Evolutionary conservation across 2,797 vertebrate genomes (phyloP), one percentile per base, ranked within the genome.

Genomic region (Intellagama lesueurii): DNA sequence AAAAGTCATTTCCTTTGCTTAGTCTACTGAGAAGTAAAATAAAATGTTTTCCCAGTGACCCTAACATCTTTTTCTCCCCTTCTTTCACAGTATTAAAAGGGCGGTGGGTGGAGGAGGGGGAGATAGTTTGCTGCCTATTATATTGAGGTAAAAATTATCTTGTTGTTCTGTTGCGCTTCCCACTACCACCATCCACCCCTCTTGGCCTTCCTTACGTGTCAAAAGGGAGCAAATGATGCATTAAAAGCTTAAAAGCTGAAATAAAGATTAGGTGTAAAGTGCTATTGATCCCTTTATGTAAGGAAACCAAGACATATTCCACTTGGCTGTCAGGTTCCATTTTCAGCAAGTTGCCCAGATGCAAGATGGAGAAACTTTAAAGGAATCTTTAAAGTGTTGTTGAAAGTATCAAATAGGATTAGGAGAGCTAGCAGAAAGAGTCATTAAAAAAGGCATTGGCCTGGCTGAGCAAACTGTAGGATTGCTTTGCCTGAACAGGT

Each of bases 181-280:
- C 78, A 89, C 93, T 30, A 69, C 64, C 79, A 17, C 40, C 69
- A 26, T 19, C 79, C 69, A 44, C 70, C 72, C 81, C 17, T 40
- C 72, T 32, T 26, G n/a, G 79, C 79, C 47, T 87, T 83, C 72
- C 26, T 26, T 90, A 85, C 94, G 95, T 96, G 95, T 96, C 96
- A 96, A 96, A 95, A 96, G 91, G 94, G 83, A 96, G 91, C 93
- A 95, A 96, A 96, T 90, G 94, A 95, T 95, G 95, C 95, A 95
- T 96, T 97, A 95, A 96, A 94, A 89, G 86, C 88, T 93, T 94
- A 93, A 96, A 96, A 97, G 96, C 95, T 90, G 88, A 96, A 95
- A 93, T 96, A 96, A 95, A 94, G 87, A 92, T 95, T 95, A 96
- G 94, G 96, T 96, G 95, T 92, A 96, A 97, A 97, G 97, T 95